These are phyloP conservation scores for Drosophila kuntzei DNA, from an alignment of 2,888 invertebrate species.

Conservation along the genomic window DNA sequence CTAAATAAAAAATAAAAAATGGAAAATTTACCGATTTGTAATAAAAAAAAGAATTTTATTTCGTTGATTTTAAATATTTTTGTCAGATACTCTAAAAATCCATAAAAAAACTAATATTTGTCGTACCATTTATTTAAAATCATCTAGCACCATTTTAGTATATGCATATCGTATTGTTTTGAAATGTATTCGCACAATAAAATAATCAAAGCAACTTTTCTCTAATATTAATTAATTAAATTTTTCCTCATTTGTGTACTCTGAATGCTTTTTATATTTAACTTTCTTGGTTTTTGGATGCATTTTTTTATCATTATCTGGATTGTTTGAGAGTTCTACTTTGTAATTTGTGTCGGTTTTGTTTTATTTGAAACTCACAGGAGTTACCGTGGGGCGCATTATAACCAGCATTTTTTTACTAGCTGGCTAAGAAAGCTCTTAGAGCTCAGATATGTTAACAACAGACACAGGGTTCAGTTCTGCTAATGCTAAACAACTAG, in stretches of 20 bases:
- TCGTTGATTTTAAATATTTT: too few species aligned
- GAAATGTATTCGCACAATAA: too few species aligned
- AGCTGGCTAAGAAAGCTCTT: conserved; percentile 24
- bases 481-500: conserved; percentile 18
- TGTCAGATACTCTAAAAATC: too few species aligned
- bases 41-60: too few species aligned
- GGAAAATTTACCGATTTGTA: too few species aligned
- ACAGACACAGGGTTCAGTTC: background rate
- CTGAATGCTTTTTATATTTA: background rate
- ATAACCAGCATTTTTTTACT: conserved; percentile 48
- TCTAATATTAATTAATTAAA: background rate
- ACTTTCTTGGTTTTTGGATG: background rate
- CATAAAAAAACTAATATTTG: too few species aligned
- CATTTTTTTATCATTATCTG: background rate
- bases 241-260: background rate
- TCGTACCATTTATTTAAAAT: too few species aligned
- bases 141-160: too few species aligned
- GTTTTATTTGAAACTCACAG: background rate
- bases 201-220: too few species aligned
- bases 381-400: background rate
- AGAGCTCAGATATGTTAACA: background rate
- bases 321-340: background rate
- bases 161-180: too few species aligned
- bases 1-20: too few species aligned
- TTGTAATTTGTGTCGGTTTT: background rate